Base-by-base conservation (phyloP, 23 tunicate genomes). In the Ascidia mentula region DNA sequence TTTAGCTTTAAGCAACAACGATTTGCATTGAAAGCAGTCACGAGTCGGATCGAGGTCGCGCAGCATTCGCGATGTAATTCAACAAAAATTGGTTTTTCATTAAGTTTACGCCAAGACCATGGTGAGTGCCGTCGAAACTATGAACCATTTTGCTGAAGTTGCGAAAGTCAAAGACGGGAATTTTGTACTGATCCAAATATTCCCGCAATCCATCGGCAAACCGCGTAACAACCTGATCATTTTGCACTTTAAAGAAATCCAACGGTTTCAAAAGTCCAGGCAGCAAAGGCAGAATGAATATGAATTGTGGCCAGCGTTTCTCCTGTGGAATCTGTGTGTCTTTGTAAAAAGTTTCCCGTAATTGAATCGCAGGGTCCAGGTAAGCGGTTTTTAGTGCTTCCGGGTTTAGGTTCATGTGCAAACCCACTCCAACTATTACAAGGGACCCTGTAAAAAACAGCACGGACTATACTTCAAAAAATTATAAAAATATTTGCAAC, bases 121-220 rank as follows among this genome's bases (percentile, higher is more conserved):
- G 76, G 74, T 89, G 95, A 0, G 95, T 71, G 35, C 95, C 95
- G 72, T 89, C 95, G 70, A 77, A 83, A 59, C 95, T 89, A 40
- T 79, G 77, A 32, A 84, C 85, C 0, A 37, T 26, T 69, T 65
- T 71, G 7, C 85, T 83, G 12, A 89, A 31, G 36, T 69, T 40
- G 7, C 77, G 75, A 79, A 89, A 89, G 61, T 89, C 88, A 8
- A 81, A 37, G 31, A 46, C 46, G 13, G 79, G 74, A 2, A 86
- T 46, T 9, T 79, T 72, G 26, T 86, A 30, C 33, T 39, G 36
- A 20, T 83, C 65, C 34, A 75, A 75, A 38, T 46, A 83, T 0
- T 6, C n/a, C 37, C 31, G 32, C 37, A 83, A 60, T n/a, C 38
- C 65, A 5, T 3, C 53, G 4, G 46, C 60, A 72, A 78, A 86